A percentile compares a stretch with the other conserved stretches of the same genome.
Conservation (phyloP, 2,797 vertebrate species). For the Sebastiscus albofasciatus region DNA sequence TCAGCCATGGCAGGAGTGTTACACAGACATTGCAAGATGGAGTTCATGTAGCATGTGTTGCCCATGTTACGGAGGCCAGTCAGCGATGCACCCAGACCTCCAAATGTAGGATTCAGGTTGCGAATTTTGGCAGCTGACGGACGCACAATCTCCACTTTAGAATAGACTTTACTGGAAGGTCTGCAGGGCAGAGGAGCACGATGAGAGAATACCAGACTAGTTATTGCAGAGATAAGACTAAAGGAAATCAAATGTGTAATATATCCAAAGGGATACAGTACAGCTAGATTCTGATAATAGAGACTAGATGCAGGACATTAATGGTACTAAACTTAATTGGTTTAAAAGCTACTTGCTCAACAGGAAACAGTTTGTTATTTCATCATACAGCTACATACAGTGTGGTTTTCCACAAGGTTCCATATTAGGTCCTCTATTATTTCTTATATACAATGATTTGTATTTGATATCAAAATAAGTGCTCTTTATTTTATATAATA, state of each 20-base stretch:
- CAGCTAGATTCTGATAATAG: neutral
- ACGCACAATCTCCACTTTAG: constrained; percentile 91
- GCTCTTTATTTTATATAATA: too few species aligned
- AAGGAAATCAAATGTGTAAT: neutral
- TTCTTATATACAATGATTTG: too few species aligned
- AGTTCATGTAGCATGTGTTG: constrained; percentile 99
- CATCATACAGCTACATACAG: too few species aligned
- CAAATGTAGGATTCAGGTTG: constrained; percentile 95
- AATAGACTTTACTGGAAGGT: constrained; percentile 80
- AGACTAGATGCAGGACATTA: neutral
- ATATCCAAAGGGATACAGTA: neutral
- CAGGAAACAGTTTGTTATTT: too few species aligned
- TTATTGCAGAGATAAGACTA: neutral
- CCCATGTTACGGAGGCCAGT: constrained; percentile 98
- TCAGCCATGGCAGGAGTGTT: constrained; percentile 92
- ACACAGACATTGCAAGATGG: constrained; percentile 96
- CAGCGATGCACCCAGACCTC: constrained; percentile 90
- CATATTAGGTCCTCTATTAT: too few species aligned
- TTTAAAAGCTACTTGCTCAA: too few species aligned
- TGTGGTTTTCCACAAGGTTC: too few species aligned
- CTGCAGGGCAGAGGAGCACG: constrained; percentile 43
- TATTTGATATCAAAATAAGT: too few species aligned
- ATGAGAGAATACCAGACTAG: neutral
- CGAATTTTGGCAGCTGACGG: constrained; percentile 95
- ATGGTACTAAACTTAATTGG: too few species aligned